These are phyloP conservation scores for Alosa sapidissima DNA, from an alignment of 2,797 vertebrate genomes.

Conservation along the genomic window DNA sequence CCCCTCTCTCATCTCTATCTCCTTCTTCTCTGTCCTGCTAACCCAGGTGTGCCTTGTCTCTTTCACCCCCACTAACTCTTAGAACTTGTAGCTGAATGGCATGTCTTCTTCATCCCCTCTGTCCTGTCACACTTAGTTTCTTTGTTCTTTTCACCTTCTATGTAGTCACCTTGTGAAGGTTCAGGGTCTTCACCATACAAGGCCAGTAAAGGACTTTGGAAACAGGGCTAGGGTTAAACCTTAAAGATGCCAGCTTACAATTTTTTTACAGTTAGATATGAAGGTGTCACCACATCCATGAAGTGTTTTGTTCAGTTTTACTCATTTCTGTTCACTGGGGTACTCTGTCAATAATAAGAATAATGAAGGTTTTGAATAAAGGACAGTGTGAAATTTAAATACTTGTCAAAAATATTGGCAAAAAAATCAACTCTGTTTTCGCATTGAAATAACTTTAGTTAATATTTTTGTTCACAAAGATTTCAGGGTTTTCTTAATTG, in stretches of 20 bases:
- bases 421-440: not conserved
- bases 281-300: not conserved
- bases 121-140: not conserved
- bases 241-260: not conserved
- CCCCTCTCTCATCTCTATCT: slow-evolving; percentile 70
- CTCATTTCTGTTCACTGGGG: too few relatives aligned
- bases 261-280: not conserved
- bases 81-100: slow-evolving; percentile 54
- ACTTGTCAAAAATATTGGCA: not conserved
- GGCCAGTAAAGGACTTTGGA: not conserved
- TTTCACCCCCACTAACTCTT: slow-evolving; percentile 53
- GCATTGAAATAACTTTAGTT: too few relatives aligned
- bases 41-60: slow-evolving; percentile 7
- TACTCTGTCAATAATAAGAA: not conserved
- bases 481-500: not conserved
- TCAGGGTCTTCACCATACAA: not conserved
- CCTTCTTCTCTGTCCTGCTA: slow-evolving; percentile 43
- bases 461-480: not conserved
- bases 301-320: not conserved
- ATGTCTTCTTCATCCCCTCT: slow-evolving; percentile 36
- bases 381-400: not conserved
- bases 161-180: slow-evolving; percentile 31
- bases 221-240: not conserved
- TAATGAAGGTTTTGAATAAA: not conserved
- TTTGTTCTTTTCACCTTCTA: slow-evolving; percentile 25